Conservation (phyloP, 2,797 vertebrate genomes). For the Neomorphus geoffroyi region DNA sequence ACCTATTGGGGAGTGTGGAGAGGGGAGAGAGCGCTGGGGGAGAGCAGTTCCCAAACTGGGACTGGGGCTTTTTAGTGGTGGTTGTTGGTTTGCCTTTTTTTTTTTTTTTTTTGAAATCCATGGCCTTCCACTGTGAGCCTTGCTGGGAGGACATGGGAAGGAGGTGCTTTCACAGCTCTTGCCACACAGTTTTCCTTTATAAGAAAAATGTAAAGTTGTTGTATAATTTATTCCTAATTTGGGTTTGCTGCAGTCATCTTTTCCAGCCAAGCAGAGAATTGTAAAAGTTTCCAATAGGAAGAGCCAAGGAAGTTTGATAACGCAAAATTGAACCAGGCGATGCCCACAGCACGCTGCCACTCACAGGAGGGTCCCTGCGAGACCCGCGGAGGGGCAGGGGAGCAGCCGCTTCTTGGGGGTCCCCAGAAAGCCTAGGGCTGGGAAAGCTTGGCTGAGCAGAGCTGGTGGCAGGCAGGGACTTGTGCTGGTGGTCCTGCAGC, state of each 20-base stretch:
- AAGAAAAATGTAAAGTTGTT: conserved; percentile 64
- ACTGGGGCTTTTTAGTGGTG: not conserved
- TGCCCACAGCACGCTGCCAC: not conserved
- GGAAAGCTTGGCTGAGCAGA: fast-evolving
- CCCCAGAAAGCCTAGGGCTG: not conserved
- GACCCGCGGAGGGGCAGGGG: not conserved
- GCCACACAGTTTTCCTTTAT: conserved; percentile 53
- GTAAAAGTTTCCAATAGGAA: conserved; percentile 59
- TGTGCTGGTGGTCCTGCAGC: not conserved
- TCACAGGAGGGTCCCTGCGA: not conserved
- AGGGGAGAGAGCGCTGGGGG: not conserved
- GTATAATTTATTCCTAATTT: conserved; percentile 73
- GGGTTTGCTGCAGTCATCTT: conserved; percentile 68
- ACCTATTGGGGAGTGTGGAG: not conserved
- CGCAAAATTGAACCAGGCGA: not conserved
- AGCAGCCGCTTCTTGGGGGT: not conserved
- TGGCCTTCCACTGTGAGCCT: not conserved
- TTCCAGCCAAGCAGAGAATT: conserved; percentile 52
- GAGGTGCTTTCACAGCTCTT: conserved; percentile 32
- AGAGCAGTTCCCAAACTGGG: not conserved
- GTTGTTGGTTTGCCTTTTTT: not conserved
- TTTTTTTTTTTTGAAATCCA: not conserved
- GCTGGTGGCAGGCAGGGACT: not conserved
- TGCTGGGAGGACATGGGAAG: not conserved
- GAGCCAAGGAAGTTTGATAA: conserved; percentile 59